Base-by-base conservation (phyloP, 2,888 invertebrate species). In the Hedya salicella region DNA sequence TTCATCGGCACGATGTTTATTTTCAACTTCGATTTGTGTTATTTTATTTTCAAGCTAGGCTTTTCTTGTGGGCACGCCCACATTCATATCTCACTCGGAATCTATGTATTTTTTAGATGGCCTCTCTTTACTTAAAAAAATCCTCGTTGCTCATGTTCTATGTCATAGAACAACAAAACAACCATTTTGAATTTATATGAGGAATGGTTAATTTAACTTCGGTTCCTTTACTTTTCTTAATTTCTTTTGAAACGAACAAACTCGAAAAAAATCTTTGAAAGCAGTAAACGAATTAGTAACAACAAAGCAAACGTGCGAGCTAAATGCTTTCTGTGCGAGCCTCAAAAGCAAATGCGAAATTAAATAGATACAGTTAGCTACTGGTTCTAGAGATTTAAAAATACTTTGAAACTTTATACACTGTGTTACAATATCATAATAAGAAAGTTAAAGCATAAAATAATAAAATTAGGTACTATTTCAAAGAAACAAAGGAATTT, bases 251-350 rank as follows among this genome's bases (percentile, higher is more conserved):
- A 42, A 42, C 9, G 16, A 25, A 56, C 16, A 4, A 30, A 42
- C 14, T 11, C 40, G 14, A 19, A 14, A 54, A 14, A 21, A 14
- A 19, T 53, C 21, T 57, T 36, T 46, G 14, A 50, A 46, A 54
- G 25, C 36, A 39, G 39, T 32, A 46, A 36, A 39, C 19, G 16
- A 56, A 49, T 64, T 49, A 50, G 48, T 48, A 25, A 50, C 32
- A 50, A 61, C 61, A 44, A 57, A 56, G 42, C 13, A 16, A 49
- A 4, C 4, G 44, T 52, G 50, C 19, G 21, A 17, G 30, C 19
- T 57, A 9, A 25, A 57, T 16, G 32, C 48, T 56, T 42, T 36
- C 21, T 25, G 36, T 64, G 16, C 9, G 5, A 25, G 44, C 36
- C 30, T 21, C 44, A 16, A 19, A 59, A 52, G 36, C n/a, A 25